Base-by-base conservation (phyloP, 2,888 invertebrate species). In the Lithodes maja region DNA sequence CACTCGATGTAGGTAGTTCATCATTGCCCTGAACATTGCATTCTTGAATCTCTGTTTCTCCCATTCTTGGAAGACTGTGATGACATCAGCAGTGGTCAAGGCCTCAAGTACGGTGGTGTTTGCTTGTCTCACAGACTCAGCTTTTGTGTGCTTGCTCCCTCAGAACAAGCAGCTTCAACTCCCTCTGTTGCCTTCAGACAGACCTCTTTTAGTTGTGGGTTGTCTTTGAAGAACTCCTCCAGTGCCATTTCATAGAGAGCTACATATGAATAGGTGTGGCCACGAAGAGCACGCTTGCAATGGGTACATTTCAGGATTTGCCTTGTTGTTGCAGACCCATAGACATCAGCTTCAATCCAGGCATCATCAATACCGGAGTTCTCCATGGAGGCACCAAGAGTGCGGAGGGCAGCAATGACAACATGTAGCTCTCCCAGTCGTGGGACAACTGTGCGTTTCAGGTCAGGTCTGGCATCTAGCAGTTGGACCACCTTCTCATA, bases 321-420 rank as follows among this genome's bases (percentile, higher is more conserved):
- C 74, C 83, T 82, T 71, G 77, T 90, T 89, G 87, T 90, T 69
- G 90, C 90, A 83, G 90, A 68, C 83, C 87, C 90, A 90, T 74
- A 90, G 50, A 89, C 71, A 83, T 53, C 83, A 78, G 81, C 90
- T 83, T 89, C 87, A 5, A 90, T 78, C 88, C 88, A 90, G 49
- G 90, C 88, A 83, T 90, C 54, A 69, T 90, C 55, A n/a, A 90
- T 90, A n/a, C 80, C 85, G 12, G 89, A 90, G 83, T 90, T 90
- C 61, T 90, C 90, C 61, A 84, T 80, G 54, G 80, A 52, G 54
- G 53, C 54, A 53, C 15, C 80, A 80, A 52, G 80, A 80, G 80
- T 1, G 15, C 74, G n/a, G 9, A 86, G 50, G 33, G 84, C 83
- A 83, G n/a, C 74, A 77, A 86, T 89, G n/a, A 86, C 89, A n/a